Evolutionary conservation across 1,140 invertebrate genomes (phyloP), one percentile per base, ranked within the genome.

Genomic region (Zaprionus davidi): DNA sequence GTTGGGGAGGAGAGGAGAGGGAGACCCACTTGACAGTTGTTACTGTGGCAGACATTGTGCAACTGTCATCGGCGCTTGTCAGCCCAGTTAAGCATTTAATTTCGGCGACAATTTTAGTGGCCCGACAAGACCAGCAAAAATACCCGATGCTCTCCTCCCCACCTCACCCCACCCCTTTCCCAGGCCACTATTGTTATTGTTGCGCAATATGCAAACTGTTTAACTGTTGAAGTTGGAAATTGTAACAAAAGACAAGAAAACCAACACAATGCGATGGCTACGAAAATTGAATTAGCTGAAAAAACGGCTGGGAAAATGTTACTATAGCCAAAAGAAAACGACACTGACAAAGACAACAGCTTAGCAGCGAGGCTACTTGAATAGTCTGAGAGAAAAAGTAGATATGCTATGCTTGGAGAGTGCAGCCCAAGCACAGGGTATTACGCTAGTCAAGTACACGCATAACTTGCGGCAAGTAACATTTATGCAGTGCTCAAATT

Each of bases 71-170:
- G 83, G 70, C 73, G 76, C 84, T 82, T 79, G 76, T 83, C 81
- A 78, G 71, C 74, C 56, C 78, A 84, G 79, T 75, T 75, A 80
- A 87, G 77, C 84, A 81, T 87, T 88, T 88, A 84, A 88, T 81
- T 87, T 88, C 72, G 83, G 79, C 85, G 83, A 88, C 83, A 84
- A 88, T 87, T 87, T 87, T 81, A 88, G 83, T 88, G 77, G 81
- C 72, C 71, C 63, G 57, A 69, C 81, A 64, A 79, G 64, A 53
- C 22, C 58, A 58, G 56, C 56, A 62, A 41, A 36, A 55, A 31
- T 41, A 68, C 53, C 44, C 69, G 58, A 64, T 65, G 41, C 36
- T 55, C 46, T 53, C 46, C 26, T 15, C 36, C 44, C 57, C 68
- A 51, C 56, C 26, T 28, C 7, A 5, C 5, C 22, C 12, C 44